Evolutionary conservation across 2,888 invertebrate species (phyloP).

Genomic region (Microctonus hyperodae): DNA sequence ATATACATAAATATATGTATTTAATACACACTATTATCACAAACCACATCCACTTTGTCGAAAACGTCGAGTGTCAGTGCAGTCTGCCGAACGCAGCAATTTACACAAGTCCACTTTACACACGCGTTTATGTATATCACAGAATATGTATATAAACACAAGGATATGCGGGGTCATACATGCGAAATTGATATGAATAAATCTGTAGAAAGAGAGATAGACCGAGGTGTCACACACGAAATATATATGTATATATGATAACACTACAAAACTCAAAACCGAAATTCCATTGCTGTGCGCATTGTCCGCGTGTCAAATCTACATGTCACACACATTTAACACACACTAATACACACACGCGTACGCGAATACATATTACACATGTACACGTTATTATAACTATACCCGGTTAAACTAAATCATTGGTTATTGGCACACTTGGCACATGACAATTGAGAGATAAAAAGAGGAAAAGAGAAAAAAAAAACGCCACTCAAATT

Average conservation of each 20-base stretch:
- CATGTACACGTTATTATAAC: too few relatives aligned
- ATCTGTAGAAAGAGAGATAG: constrained; percentile 3
- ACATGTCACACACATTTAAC: constrained; percentile 54
- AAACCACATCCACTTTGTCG: constrained; percentile 56
- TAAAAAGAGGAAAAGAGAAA: constrained; percentile 2
- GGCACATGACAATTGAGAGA: neutral
- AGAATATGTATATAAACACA: constrained; percentile 5
- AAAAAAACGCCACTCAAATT: neutral
- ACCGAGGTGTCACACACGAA: constrained; percentile 43
- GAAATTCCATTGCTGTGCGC: constrained; percentile 56
- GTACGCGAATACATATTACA: constrained; percentile 7
- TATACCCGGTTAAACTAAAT: constrained; percentile 13
- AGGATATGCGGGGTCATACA: neutral
- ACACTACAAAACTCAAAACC: constrained; percentile 59
- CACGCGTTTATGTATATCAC: constrained; percentile 3
- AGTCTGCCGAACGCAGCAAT: constrained; percentile 41
- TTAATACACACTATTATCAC: too few relatives aligned
- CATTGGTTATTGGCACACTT: constrained; percentile 23
- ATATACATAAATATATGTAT: too few relatives aligned
- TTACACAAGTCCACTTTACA: constrained; percentile 19
- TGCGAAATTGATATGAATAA: too few relatives aligned
- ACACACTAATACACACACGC: neutral
- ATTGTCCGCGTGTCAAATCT: constrained; percentile 57
- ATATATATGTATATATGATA: constrained; percentile 54
- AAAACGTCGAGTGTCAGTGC: constrained; percentile 52